These are phyloP conservation scores for Meganola albula DNA, from an alignment of 2,888 invertebrate genomes.

Conservation along the genomic window DNA sequence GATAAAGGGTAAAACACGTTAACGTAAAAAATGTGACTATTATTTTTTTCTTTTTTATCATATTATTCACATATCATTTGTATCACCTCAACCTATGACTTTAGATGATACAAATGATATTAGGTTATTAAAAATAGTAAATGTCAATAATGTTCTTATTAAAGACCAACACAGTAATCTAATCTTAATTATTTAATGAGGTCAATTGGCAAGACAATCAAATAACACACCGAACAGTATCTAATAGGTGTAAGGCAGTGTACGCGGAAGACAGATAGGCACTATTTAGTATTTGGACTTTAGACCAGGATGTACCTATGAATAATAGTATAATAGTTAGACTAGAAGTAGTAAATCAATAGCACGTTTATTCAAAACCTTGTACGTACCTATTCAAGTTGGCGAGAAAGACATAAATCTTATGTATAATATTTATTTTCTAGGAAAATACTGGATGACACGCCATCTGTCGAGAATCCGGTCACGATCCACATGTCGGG, in stretches of 20 bases:
- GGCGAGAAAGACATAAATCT: constrained; percentile 6
- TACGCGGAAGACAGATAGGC: constrained; percentile 17
- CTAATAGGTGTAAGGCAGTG: constrained; percentile 21
- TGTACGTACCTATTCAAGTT: constrained; percentile 6
- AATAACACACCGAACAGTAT: constrained; percentile 25
- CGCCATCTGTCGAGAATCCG: constrained; percentile 82
- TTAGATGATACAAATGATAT: too few species aligned
- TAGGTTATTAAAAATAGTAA: too few species aligned
- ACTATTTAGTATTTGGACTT: constrained; percentile 21
- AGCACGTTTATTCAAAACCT: constrained; percentile 8
- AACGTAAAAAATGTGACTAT: too few species aligned
- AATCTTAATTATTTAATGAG: constrained; percentile 33
- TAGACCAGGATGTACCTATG: constrained; percentile 20
- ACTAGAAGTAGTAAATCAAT: constrained; percentile 3
- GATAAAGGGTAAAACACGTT: too few species aligned
- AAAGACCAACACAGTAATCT: constrained; percentile 26
- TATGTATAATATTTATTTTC: constrained; percentile 31
- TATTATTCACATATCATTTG: too few species aligned
- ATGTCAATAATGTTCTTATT: too few species aligned
- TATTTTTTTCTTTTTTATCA: too few species aligned
- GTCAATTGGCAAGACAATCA: constrained; percentile 33
- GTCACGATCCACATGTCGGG: constrained; percentile 91
- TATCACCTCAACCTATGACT: too few species aligned
- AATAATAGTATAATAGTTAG: constrained; percentile 14
- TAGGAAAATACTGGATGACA: constrained; percentile 84